Base-by-base conservation (phyloP, 2,797 vertebrate species). In the Lacerta bilineata region DNA sequence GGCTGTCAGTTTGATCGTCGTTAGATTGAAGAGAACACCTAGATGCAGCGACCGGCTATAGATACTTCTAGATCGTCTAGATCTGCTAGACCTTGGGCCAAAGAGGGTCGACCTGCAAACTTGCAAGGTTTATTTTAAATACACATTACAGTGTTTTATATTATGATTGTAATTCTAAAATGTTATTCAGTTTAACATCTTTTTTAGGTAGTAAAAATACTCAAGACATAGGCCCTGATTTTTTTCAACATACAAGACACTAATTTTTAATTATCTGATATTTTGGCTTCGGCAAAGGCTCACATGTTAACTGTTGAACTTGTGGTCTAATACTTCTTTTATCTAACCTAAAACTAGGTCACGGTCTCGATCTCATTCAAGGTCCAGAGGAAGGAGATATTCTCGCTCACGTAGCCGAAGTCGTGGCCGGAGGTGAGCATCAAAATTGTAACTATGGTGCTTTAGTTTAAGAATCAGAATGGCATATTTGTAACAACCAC, bases 41-140 rank as follows among this genome's bases (percentile, higher is more conserved):
- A 98, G 98, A 98, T 98, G 97, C 97, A 98, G 98, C 97, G 98
- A 97, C 97, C 97, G 98, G 96, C 98, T 98, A 97, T 98, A 98
- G 98, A 98, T 98, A 98, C 98, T 98, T 97, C 98, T 98, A 98
- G 97, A 98, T 95, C 97, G 97, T 97, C 97, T 98, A 98, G 98
- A 98, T 98, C 98, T 98, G 95, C 98, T 98, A 98, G 97, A 98
- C 97, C 97, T 97, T 96, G 98, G 97, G 98, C 98, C 98, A 98
- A 98, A 98, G 98, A 98, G 97, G 97, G 98, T 98, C 98, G 97
- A 98, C 97, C 97, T 98, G 98, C 98, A 98, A 97, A 98, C 98
- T 98, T 98, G 98, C 98, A 98, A 98, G 98, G 98, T 98, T 98
- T 98, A 98, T 98, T 98, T 98, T 98, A 98, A 97, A 97, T 98